Conservation (phyloP, 2,888 invertebrate genomes). For the Tethea ocularis region DNA sequence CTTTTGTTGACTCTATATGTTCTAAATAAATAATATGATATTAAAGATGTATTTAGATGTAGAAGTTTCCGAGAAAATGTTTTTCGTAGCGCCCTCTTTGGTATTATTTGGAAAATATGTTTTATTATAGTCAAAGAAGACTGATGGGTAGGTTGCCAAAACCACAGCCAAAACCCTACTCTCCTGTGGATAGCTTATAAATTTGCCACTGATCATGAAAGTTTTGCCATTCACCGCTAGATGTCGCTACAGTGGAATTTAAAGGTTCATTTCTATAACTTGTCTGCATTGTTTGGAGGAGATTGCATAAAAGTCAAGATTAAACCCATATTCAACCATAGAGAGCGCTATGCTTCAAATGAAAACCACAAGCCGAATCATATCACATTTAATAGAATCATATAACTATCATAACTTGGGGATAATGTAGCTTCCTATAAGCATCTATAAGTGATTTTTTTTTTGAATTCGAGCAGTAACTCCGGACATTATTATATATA, state of each 20-base stretch:
- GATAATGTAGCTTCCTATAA: no score
- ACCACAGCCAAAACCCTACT: neutral
- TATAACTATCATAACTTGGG: no score
- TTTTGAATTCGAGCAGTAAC: no score
- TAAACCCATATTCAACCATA: no score
- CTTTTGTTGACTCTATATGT: no score
- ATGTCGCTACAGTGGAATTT: constrained; percentile 6
- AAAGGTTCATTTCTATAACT: neutral
- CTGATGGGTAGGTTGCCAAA: no score
- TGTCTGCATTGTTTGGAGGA: neutral
- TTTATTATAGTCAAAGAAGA: neutral
- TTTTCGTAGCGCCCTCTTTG: neutral
- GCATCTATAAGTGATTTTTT: no score
- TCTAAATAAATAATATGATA: no score
- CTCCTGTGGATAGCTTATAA: neutral
- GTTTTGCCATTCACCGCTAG: neutral
- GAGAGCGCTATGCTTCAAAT: constrained; percentile 1
- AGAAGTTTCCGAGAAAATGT: neutral
- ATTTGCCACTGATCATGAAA: neutral
- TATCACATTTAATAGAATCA: no score
- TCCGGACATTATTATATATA: no score
- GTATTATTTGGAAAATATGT: neutral
- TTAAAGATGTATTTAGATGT: no score
- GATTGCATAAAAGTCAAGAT: neutral
- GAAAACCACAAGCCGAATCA: no score